phyloP scores from a whole-genome alignment of 37 sponge, comb jelly and placozoan genomes.

The Ianthella basta region DNA sequence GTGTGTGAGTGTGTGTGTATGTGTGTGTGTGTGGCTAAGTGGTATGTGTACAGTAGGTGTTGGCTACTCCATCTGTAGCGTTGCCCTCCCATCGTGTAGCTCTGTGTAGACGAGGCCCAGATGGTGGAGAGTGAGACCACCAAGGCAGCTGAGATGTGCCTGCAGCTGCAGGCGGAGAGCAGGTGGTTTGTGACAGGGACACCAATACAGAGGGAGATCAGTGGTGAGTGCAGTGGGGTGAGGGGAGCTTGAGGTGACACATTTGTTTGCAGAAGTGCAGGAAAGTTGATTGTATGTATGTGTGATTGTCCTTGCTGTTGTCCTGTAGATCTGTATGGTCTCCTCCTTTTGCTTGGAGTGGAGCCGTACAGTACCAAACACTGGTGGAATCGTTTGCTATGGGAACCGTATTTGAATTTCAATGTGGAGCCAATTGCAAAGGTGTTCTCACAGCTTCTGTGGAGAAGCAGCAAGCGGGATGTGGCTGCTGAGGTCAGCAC shows the following conservation, averaged over 20 bases:
- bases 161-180: constrained; percentile 54
- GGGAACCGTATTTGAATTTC: constrained; percentile 49
- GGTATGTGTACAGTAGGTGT: neutral
- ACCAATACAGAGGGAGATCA: constrained; percentile 67
- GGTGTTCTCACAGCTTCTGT: constrained; percentile 62
- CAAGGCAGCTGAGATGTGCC: constrained; percentile 81
- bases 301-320: neutral
- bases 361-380: constrained; percentile 42
- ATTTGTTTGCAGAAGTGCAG: neutral
- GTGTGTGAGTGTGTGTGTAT: neutral
- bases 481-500: constrained; percentile 70
- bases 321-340: constrained; percentile 80
- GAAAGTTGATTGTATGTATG: neutral
- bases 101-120: constrained; percentile 90
- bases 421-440: constrained; percentile 46
- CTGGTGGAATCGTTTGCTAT: constrained; percentile 63
- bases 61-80: too few relatives aligned
- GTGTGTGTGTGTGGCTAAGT: neutral
- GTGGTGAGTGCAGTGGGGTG: constrained; percentile 50
- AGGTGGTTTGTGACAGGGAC: constrained; percentile 94
- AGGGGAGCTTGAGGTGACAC: neutral
- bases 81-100: constrained; percentile 16
- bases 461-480: constrained; percentile 80
- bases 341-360: constrained; percentile 69
- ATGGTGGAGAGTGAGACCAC: constrained; percentile 75